Evolutionary conservation across 35 echinoderm and acorn worm genomes (phyloP).

Genomic region (Lytechinus pictus): DNA sequence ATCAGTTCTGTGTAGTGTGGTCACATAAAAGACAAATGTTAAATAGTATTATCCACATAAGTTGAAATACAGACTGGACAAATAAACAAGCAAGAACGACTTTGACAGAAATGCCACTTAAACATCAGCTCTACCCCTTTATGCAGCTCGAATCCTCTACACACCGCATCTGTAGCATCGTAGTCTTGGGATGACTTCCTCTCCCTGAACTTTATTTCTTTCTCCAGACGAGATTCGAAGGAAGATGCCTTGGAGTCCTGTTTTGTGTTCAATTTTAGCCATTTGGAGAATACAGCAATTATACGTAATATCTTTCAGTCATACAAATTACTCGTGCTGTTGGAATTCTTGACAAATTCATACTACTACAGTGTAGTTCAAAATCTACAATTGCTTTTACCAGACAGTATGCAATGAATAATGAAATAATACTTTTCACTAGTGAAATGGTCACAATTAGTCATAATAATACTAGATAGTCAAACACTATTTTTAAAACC

Average conservation of each 20-base stretch:
- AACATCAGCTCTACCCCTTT: background rate
- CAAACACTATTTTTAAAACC: background rate
- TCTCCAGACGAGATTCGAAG: conserved; percentile 77
- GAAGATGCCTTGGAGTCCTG: conserved; percentile 80
- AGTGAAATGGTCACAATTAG: no score
- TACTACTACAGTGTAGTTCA: no score
- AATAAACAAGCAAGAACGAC: background rate
- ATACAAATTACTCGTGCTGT: no score
- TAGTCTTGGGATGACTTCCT: conserved; percentile 25
- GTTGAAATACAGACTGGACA: background rate
- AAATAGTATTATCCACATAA: background rate
- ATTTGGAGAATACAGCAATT: background rate
- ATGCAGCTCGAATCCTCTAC: background rate
- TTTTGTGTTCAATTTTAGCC: conserved; percentile 22
- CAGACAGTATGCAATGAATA: background rate
- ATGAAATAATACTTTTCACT: no score
- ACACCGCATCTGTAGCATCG: conserved; percentile 28
- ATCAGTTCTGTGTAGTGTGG: background rate
- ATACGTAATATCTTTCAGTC: background rate
- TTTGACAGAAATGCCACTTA: background rate
- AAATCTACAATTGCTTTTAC: background rate
- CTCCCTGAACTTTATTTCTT: conserved; percentile 67
- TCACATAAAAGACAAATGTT: background rate
- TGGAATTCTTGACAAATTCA: no score
- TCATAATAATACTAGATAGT: background rate